phyloP scores from a whole-genome alignment of 35 echinoderm and acorn worm genomes.

The Chiridota heheva region DNA sequence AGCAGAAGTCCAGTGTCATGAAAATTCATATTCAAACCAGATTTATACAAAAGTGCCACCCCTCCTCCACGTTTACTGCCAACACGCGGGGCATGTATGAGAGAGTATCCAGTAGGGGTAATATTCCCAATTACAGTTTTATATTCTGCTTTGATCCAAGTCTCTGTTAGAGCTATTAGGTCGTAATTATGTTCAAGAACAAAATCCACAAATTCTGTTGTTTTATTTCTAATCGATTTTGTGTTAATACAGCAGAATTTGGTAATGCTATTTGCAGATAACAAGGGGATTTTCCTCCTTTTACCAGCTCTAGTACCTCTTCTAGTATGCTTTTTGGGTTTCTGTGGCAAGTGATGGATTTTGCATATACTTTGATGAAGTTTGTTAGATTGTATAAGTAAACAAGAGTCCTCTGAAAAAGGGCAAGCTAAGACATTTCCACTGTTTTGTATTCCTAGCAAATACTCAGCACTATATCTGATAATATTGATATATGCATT shows the following conservation, averaged over 20 bases:
- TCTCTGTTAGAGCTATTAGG: constrained; percentile 56
- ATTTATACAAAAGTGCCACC: constrained; percentile 38
- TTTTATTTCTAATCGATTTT: constrained; percentile 51
- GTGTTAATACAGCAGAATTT: constrained; percentile 44
- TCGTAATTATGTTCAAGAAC: constrained; percentile 47
- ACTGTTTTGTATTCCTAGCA: too few relatives aligned
- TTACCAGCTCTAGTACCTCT: constrained; percentile 27
- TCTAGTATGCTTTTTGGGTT: not conserved
- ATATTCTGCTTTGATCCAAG: constrained; percentile 40
- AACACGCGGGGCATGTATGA: constrained; percentile 37
- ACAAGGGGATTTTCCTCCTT: not conserved
- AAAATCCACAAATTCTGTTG: constrained; percentile 58
- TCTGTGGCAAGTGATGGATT: too few relatives aligned
- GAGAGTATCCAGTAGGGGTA: constrained; percentile 10
- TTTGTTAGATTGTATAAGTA: too few relatives aligned
- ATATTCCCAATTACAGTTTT: not conserved
- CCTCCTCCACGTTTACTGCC: constrained; percentile 38
- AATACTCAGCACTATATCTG: too few relatives aligned
- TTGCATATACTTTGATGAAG: too few relatives aligned
- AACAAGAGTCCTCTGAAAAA: too few relatives aligned
- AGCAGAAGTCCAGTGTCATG: not conserved
- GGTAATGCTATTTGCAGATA: not conserved
- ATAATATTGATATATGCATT: too few relatives aligned
- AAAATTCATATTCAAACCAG: not conserved
- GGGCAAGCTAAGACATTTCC: too few relatives aligned